These are phyloP conservation scores for Eonycteris spelaea DNA, from an alignment of 2,113 vertebrate species.

Conservation along the genomic window DNA sequence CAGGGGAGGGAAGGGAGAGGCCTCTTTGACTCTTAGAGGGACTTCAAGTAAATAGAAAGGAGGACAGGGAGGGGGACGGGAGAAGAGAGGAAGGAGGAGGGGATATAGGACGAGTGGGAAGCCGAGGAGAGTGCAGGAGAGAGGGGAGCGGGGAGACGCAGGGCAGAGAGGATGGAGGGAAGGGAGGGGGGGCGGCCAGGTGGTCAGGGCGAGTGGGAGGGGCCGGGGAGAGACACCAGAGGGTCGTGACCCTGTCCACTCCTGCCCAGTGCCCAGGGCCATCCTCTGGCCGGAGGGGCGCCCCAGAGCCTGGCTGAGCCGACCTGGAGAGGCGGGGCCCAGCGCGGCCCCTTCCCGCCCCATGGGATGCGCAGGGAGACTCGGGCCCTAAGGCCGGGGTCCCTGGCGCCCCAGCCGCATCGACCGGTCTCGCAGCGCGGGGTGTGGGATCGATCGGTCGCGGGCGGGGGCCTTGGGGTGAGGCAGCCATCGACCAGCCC, in stretches of 20 bases:
- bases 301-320: not conserved
- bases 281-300: not conserved
- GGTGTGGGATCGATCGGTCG: slow-evolving; percentile 53
- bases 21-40: not conserved
- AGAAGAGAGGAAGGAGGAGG: not conserved
- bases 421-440: not conserved
- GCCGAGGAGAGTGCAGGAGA: fast-evolving
- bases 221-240: fast-evolving
- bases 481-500: slow-evolving; percentile 77
- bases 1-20: too few relatives aligned
- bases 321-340: not conserved
- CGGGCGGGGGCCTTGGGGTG: slow-evolving; percentile 39
- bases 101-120: fast-evolving
- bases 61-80: too few relatives aligned
- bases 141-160: fast-evolving
- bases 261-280: not conserved
- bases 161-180: not conserved
- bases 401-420: not conserved
- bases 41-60: not conserved
- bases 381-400: not conserved
- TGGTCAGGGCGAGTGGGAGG: fast-evolving
- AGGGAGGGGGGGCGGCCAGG: fast-evolving
- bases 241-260: not conserved
- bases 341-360: not conserved
- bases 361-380: not conserved